Percentiles rank a stretch among this genome's conserved stretches.
Evolutionary conservation across 2,113 vertebrate genomes (phyloP).

Genomic region (Phaetusa simplex): DNA sequence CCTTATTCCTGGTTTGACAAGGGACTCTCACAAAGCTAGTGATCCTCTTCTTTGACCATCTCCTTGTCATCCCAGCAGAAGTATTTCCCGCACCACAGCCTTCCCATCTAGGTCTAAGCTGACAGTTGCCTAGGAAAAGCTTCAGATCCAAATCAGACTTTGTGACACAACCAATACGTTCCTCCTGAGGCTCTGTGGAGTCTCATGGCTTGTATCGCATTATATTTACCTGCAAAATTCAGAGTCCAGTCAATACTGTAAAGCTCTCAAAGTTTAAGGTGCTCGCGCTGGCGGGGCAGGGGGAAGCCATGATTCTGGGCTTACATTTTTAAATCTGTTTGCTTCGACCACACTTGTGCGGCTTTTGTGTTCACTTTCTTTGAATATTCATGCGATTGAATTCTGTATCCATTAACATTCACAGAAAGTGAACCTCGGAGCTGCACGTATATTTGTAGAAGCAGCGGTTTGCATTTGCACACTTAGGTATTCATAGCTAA

Average conservation of each 20-base stretch:
- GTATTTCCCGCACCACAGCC: not conserved
- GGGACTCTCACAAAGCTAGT: not conserved
- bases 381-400: constrained; percentile 50
- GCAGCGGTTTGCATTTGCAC: constrained; percentile 11
- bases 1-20: not conserved
- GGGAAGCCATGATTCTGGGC: not conserved
- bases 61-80: not conserved
- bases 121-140: constrained; percentile 31
- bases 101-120: constrained; percentile 3
- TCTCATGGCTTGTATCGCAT: not conserved
- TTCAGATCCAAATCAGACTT: constrained; percentile 34
- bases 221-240: not conserved
- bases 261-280: not conserved
- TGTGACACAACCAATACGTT: not conserved
- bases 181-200: not conserved
- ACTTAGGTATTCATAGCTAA: constrained; percentile 47
- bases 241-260: not conserved
- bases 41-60: constrained; percentile 17
- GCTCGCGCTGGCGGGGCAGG: fast-evolving
- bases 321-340: not conserved
- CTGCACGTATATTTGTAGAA: constrained; percentile 24
- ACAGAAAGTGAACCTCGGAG: constrained; percentile 41
- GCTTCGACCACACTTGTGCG: not conserved
- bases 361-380: constrained; percentile 50
- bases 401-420: constrained; percentile 42